phyloP scores from a whole-genome alignment of 2,888 invertebrate species.

The Troilus luridus region DNA sequence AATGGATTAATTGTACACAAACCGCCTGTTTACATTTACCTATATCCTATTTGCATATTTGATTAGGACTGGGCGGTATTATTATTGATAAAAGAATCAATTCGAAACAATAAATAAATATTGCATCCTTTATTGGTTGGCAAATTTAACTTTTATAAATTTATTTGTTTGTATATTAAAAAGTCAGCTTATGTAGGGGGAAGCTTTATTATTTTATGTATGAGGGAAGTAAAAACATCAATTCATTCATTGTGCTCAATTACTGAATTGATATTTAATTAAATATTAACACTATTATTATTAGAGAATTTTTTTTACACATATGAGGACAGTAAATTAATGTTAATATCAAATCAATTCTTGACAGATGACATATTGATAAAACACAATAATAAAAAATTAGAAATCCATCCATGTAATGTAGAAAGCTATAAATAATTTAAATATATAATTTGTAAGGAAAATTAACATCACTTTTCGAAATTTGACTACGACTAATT shows the following conservation, averaged over 20 bases:
- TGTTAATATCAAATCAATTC: too few relatives aligned
- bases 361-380: too few relatives aligned
- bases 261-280: too few relatives aligned
- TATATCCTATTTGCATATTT: conserved; percentile 46
- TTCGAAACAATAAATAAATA: not conserved
- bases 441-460: too few relatives aligned
- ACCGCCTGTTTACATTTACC: conserved; percentile 28
- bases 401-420: too few relatives aligned
- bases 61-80: not conserved
- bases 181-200: not conserved
- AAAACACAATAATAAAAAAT: too few relatives aligned
- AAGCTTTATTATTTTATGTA: not conserved
- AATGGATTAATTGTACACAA: conserved; percentile 45
- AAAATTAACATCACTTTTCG: too few relatives aligned
- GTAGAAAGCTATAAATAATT: too few relatives aligned
- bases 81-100: conserved; percentile 40
- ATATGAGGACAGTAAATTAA: too few relatives aligned
- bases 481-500: too few relatives aligned
- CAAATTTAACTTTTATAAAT: not conserved
- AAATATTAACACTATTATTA: too few relatives aligned
- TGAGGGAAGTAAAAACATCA: not conserved
- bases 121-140: not conserved
- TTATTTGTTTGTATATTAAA: not conserved
- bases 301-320: too few relatives aligned
- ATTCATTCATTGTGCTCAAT: not conserved